Evolutionary conservation across 2,797 vertebrate genomes (phyloP).

Genomic region (Crossoptilon crossoptilon): DNA sequence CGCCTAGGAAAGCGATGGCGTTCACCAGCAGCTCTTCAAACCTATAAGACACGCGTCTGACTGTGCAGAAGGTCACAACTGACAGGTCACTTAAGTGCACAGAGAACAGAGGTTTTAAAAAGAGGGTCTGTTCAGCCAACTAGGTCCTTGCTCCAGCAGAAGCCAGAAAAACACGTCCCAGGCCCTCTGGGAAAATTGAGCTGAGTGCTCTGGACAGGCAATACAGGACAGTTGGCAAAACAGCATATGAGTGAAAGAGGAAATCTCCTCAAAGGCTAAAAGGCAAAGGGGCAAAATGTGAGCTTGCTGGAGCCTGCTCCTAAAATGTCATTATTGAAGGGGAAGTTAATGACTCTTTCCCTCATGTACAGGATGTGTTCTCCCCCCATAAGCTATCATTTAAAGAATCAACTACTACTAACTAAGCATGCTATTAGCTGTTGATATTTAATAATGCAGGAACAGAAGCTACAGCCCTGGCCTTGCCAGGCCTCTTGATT

Average conservation of each 20-base stretch:
- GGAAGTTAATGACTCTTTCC: conserved; percentile 33
- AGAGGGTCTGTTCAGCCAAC: neutral
- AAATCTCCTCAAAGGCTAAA: conserved; percentile 32
- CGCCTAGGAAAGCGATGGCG: neutral
- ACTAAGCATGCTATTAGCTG: conserved; percentile 39
- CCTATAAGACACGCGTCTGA: neutral
- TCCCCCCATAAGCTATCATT: neutral
- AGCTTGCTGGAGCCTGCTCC: neutral
- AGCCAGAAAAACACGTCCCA: neutral
- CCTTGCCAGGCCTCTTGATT: conserved; percentile 38
- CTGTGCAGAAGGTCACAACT: neutral
- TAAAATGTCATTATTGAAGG: conserved; percentile 24
- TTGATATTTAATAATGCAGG: conserved; percentile 55
- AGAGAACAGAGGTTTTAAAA: neutral
- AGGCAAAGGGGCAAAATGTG: conserved; percentile 13
- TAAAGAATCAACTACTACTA: conserved; percentile 45
- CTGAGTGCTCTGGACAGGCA: neutral
- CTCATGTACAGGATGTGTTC: conserved; percentile 8
- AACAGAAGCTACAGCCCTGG: conserved; percentile 45
- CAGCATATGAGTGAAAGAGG: neutral
- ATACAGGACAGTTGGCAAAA: neutral
- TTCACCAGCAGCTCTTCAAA: conserved; percentile 3
- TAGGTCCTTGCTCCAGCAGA: neutral
- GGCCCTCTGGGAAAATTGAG: neutral
- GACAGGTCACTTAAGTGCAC: neutral